These are phyloP conservation scores for Hydrochoerus hydrochaeris DNA, from an alignment of 2,113 vertebrate species.

Conservation along the genomic window DNA sequence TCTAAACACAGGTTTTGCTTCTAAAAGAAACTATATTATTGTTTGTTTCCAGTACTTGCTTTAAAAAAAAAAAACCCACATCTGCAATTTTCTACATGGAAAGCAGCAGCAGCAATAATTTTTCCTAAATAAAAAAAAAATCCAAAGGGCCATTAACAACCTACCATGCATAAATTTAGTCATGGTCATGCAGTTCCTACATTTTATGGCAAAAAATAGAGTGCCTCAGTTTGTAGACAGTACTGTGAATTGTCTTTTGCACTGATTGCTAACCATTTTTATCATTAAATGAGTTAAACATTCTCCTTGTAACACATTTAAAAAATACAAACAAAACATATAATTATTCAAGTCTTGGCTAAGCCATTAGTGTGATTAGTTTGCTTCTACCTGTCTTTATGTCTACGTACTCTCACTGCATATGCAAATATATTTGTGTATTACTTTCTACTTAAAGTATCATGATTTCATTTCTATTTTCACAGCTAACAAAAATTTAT, in stretches of 20 bases:
- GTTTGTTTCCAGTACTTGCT: constrained; percentile 63
- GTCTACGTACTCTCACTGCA: neutral
- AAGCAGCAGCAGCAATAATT: constrained; percentile 46
- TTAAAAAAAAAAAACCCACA: neutral
- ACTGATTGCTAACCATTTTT: neutral
- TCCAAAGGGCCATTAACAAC: constrained; percentile 5
- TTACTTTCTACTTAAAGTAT: neutral
- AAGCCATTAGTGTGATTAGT: neutral
- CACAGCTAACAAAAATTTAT: neutral
- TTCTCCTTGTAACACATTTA: neutral
- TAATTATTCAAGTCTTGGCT: constrained; percentile 5
- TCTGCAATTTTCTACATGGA: constrained; percentile 51
- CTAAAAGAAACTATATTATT: constrained; percentile 66
- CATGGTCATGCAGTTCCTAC: neutral
- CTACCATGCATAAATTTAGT: neutral
- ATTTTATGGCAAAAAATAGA: neutral
- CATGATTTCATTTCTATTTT: neutral
- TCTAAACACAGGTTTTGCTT: constrained; percentile 71
- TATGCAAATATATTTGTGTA: neutral
- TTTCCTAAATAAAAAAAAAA: constrained; percentile 61
- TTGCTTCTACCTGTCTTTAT: neutral
- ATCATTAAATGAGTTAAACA: neutral
- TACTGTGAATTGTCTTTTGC: neutral
- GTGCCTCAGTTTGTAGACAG: neutral
- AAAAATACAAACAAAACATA: neutral